Conservation (phyloP, 1,140 invertebrate species). For the Colletes gigas region DNA sequence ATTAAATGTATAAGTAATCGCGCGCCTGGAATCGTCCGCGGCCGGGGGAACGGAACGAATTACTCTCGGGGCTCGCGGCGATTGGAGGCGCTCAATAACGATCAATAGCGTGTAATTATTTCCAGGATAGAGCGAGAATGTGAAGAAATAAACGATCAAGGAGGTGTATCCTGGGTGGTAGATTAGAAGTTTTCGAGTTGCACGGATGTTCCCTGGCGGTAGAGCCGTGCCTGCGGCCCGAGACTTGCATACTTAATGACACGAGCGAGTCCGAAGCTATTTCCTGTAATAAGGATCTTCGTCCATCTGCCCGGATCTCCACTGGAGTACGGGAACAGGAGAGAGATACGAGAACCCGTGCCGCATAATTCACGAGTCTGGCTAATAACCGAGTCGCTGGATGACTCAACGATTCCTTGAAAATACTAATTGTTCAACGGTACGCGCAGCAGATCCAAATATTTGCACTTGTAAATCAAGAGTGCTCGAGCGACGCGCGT, state of each 20-base stretch:
- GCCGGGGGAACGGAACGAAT: slow-evolving; percentile 15
- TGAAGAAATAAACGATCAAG: slow-evolving; percentile 31
- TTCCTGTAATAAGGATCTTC: slow-evolving; percentile 66
- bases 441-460: background rate
- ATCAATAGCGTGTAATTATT: slow-evolving; percentile 39
- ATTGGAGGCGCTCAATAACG: slow-evolving; percentile 38
- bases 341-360: slow-evolving; percentile 2
- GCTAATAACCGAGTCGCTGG: slow-evolving; percentile 10
- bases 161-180: slow-evolving; percentile 38
- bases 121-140: slow-evolving; percentile 34
- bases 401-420: background rate
- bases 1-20: slow-evolving; percentile 7
- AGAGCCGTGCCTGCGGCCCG: slow-evolving; percentile 47
- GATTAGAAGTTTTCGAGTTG: slow-evolving; percentile 60
- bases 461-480: background rate
- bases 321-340: slow-evolving; percentile 25
- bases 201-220: slow-evolving; percentile 42
- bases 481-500: too few species aligned
- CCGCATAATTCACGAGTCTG: slow-evolving; percentile 46
- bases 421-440: slow-evolving; percentile 26
- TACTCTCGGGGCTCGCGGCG: background rate
- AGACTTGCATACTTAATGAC: slow-evolving; percentile 65
- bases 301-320: slow-evolving; percentile 44
- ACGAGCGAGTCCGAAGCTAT: slow-evolving; percentile 54
- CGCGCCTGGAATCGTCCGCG: too few species aligned